A percentile compares a stretch with the other conserved stretches of the same genome.
phyloP scores from a whole-genome alignment of 1,140 invertebrate genomes.

The Drosophila suzukii region DNA sequence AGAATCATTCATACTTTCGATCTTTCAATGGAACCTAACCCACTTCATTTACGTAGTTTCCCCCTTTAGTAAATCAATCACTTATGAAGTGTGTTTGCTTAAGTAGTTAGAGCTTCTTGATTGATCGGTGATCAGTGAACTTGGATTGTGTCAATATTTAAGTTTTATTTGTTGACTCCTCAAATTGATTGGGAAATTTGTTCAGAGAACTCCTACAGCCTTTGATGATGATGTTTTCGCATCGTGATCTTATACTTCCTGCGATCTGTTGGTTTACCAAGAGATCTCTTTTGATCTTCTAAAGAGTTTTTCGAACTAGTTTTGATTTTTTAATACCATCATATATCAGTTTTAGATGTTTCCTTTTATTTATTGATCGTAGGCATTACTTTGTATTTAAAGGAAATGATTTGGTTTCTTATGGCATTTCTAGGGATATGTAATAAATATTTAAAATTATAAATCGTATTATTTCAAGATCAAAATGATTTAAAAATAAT shows the following conservation, averaged over 20 bases:
- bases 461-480: no score
- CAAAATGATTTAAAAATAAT: no score
- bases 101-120: conserved; percentile 32
- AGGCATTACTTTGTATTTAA: not conserved
- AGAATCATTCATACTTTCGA: conserved; percentile 5
- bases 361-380: not conserved
- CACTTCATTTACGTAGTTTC: conserved; percentile 3
- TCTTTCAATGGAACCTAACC: not conserved
- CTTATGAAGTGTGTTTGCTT: conserved; percentile 26
- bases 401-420: no score
- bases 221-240: conserved; percentile 7
- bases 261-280: conserved; percentile 6
- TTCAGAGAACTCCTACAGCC: not conserved
- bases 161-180: conserved; percentile 5
- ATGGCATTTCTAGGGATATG: no score
- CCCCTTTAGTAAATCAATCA: conserved; percentile 32
- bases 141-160: conserved; percentile 25
- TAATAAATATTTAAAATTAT: no score
- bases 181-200: conserved; percentile 9
- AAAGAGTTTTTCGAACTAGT: conserved; percentile 1
- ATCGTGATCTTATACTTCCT: conserved; percentile 9
- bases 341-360: not conserved
- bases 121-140: conserved; percentile 32
- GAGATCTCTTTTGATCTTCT: not conserved
- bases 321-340: not conserved